Conservation (phyloP, 2,888 invertebrate genomes). For the Chesias legatella region DNA sequence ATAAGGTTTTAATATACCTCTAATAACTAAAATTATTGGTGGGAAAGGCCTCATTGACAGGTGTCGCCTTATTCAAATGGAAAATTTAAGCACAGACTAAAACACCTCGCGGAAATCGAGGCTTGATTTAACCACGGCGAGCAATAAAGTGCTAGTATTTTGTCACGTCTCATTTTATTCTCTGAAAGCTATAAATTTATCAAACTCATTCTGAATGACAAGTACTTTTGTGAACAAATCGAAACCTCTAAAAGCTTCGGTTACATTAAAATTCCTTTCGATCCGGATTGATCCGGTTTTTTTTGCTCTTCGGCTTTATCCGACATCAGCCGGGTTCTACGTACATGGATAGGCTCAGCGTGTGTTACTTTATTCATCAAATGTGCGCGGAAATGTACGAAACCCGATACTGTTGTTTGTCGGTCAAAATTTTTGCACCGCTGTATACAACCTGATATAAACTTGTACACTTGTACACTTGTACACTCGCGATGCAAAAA, state of each 20-base stretch:
- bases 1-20: too few species aligned
- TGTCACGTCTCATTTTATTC: too few species aligned
- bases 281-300: conserved; percentile 30
- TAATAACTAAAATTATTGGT: too few species aligned
- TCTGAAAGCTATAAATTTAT: conserved; percentile 27
- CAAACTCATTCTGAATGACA: conserved; percentile 27
- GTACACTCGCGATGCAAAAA: conserved; percentile 12
- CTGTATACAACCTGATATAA: conserved; percentile 15
- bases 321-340: conserved; percentile 24
- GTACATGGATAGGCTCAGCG: conserved; percentile 25
- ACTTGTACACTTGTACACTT: too few species aligned
- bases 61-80: too few species aligned
- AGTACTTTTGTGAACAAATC: conserved; percentile 26
- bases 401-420: conserved; percentile 16
- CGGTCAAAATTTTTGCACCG: conserved; percentile 19
- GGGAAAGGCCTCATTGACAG: too few species aligned
- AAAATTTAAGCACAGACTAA: too few species aligned
- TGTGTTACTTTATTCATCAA: conserved; percentile 32
- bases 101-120: too few species aligned
- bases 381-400: conserved; percentile 28
- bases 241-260: conserved; percentile 26
- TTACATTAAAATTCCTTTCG: conserved; percentile 31
- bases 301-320: conserved; percentile 27
- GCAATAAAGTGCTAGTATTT: too few species aligned
- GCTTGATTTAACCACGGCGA: too few species aligned